Evolutionary conservation across 2,113 vertebrate genomes (phyloP).

Genomic region (Melierax canorus): DNA sequence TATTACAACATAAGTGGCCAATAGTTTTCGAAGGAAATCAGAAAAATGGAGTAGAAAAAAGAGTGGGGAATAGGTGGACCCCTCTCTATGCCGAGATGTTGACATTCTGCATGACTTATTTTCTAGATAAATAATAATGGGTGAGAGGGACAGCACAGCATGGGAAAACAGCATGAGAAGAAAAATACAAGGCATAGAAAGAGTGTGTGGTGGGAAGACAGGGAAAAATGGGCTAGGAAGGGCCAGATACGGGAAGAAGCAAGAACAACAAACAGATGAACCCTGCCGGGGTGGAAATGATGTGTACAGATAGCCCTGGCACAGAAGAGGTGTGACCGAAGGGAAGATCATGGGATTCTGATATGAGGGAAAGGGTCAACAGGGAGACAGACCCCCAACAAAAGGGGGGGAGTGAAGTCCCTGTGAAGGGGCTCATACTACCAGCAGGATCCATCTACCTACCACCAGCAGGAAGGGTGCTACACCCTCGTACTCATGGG

Average conservation of each 20-base stretch:
- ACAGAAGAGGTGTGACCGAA: not conserved
- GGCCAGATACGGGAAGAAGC: not conserved
- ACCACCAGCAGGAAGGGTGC: not conserved
- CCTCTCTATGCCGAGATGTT: not conserved
- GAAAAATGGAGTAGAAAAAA: not conserved
- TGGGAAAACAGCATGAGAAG: not conserved
- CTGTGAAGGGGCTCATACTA: not conserved
- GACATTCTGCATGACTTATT: not conserved
- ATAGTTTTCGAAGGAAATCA: not conserved
- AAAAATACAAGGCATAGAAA: not conserved
- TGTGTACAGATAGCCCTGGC: not conserved
- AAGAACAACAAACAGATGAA: not conserved
- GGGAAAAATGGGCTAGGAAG: not conserved
- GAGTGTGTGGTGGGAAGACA: not conserved
- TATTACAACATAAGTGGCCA: not conserved
- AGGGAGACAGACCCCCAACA: not conserved
- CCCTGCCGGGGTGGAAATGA: not conserved
- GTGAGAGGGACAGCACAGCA: not conserved
- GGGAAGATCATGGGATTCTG: not conserved
- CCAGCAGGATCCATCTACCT: not conserved
- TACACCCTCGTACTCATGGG: fast-evolving
- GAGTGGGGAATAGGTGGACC: not conserved
- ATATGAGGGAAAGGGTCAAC: not conserved
- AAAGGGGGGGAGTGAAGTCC: not conserved
- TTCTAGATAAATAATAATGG: not conserved